Conservation (phyloP, 2,888 invertebrate species). For the Uloborus plumipes region DNA sequence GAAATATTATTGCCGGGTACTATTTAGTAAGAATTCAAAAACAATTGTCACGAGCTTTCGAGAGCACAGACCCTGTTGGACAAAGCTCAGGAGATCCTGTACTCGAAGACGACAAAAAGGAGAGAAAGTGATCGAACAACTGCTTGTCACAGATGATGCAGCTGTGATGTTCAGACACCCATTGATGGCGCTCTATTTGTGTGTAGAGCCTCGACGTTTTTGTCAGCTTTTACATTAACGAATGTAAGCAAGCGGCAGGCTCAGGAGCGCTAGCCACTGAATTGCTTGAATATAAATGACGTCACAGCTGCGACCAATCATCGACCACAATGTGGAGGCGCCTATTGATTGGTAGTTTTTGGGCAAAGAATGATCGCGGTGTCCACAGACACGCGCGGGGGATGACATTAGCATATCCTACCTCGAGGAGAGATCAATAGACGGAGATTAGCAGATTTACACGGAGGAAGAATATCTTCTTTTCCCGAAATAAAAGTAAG, state of each 20-base stretch:
- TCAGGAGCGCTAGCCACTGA: slow-evolving; percentile 50
- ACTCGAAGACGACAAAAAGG: background rate
- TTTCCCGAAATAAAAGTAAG: background rate
- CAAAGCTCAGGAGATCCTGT: no score
- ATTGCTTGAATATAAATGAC: slow-evolving; percentile 65
- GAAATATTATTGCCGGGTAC: no score
- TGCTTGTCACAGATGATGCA: slow-evolving; percentile 5
- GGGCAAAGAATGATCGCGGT: slow-evolving; percentile 35
- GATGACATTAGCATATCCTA: slow-evolving; percentile 50
- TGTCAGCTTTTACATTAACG: slow-evolving; percentile 58
- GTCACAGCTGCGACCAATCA: slow-evolving; percentile 66
- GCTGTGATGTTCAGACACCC: slow-evolving; percentile 17
- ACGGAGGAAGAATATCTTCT: slow-evolving; percentile 6
- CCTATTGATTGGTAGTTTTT: slow-evolving; percentile 62
- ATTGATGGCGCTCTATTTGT: slow-evolving; percentile 13
- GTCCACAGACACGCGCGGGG: slow-evolving; percentile 28
- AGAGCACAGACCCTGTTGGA: no score
- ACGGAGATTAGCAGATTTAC: slow-evolving; percentile 44
- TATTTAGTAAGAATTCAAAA: no score
- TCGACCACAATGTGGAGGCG: slow-evolving; percentile 54
- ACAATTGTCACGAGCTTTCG: no score
- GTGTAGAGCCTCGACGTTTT: slow-evolving; percentile 45
- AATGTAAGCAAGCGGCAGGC: slow-evolving; percentile 34
- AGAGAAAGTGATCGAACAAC: background rate
- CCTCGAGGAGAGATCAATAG: slow-evolving; percentile 41